phyloP scores from a whole-genome alignment of 1,140 invertebrate genomes.

The Plectus sambesii region DNA sequence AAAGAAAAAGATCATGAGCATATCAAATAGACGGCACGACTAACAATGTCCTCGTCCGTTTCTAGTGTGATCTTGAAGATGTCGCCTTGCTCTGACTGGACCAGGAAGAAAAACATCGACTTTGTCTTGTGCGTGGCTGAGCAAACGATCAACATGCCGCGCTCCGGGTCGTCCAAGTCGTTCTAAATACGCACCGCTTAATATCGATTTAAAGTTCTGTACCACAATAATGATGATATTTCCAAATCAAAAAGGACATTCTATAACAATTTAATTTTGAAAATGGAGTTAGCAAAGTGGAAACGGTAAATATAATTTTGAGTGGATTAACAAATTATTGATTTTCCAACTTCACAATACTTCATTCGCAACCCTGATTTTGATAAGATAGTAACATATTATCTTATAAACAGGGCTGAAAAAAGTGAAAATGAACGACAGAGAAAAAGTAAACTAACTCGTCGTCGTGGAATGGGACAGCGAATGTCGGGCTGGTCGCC shows the following conservation, averaged over 20 bases:
- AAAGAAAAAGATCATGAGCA: conserved; percentile 15
- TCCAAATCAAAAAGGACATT: no score
- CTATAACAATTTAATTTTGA: no score
- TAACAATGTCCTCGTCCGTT: conserved; percentile 82
- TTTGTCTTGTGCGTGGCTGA: conserved; percentile 98
- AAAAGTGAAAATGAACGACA: no score
- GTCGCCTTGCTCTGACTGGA: conserved; percentile 81
- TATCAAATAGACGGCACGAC: conserved; percentile 6
- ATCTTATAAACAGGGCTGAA: no score
- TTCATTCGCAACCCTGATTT: no score
- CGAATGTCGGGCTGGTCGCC: conserved; percentile 98
- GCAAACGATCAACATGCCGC: conserved; percentile 98
- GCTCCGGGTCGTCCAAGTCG: conserved; percentile 96
- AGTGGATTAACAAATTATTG: no score
- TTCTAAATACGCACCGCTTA: conserved; percentile 63
- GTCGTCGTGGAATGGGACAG: conserved; percentile 87
- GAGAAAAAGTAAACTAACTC: conserved; percentile 51
- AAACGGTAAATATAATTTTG: no score
- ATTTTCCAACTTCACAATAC: no score
- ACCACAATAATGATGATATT: no score
- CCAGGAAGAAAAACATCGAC: conserved; percentile 54
- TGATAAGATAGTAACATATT: no score
- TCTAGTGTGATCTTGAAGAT: conserved; percentile 97
- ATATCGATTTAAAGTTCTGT: no score
- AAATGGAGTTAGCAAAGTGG: no score